A percentile compares a stretch with the other conserved stretches of the same genome.
These are phyloP conservation scores for Hylia prasina DNA, from an alignment of 2,113 vertebrate species.

Conservation along the genomic window DNA sequence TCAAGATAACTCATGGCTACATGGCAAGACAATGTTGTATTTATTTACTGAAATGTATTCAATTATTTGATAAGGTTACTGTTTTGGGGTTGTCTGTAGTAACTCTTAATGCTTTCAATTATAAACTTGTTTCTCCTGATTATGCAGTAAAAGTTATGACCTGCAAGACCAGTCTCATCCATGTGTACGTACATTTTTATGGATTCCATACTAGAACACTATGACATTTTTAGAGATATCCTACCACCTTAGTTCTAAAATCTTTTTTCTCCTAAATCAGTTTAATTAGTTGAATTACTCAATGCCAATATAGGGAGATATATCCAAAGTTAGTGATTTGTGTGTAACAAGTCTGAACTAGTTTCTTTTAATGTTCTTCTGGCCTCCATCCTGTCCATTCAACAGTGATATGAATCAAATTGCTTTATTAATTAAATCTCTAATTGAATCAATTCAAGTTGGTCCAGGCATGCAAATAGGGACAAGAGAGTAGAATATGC, in stretches of 20 bases:
- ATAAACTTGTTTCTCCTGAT: neutral
- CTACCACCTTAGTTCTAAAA: neutral
- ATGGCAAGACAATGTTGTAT: neutral
- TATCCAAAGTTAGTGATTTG: neutral
- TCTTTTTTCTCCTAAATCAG: neutral
- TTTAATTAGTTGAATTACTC: neutral
- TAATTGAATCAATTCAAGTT: neutral
- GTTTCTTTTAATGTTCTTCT: neutral
- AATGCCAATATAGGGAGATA: neutral
- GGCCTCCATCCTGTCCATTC: neutral
- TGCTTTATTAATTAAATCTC: neutral
- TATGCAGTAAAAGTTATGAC: neutral
- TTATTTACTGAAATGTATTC: neutral
- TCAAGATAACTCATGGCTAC: neutral
- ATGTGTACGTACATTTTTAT: neutral
- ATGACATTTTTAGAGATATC: neutral
- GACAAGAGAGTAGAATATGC: neutral
- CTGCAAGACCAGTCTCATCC: neutral
- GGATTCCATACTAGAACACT: neutral
- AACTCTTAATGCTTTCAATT: neutral
- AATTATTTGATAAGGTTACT: neutral
- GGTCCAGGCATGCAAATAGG: neutral
- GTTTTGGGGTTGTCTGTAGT: neutral
- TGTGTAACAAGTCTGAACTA: neutral
- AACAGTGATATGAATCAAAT: neutral